Evolutionary conservation across 2,888 invertebrate genomes (phyloP), one percentile per base, ranked within the genome.

Genomic region (Agrochola circellaris): DNA sequence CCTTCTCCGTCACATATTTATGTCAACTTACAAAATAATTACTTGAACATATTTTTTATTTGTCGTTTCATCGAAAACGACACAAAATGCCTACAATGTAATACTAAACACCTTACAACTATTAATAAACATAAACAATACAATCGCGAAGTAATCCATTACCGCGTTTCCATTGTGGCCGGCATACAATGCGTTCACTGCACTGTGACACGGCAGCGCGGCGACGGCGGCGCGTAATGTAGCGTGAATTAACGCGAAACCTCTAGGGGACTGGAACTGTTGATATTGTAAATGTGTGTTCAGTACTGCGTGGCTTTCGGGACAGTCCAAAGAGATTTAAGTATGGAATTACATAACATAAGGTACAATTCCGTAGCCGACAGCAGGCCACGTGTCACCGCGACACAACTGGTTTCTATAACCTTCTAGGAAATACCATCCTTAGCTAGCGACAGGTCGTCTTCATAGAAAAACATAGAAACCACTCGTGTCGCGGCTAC

Each of bases 111-210:
- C 74, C 83, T 71, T 30, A 56, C 72, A 75, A 86, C 84, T 84
- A 75, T 84, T 79, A 79, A 84, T 84, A 84, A 83, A 85, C 73
- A 81, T 82, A 84, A 84, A 86, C 83, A 86, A 86, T 70, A 83
- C 83, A 84, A 84, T 86, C 79, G 66, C 84, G 48, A 83, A 89
- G 89, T 91, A 91, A 91, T 91, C 90, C 91, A 91, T 91, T 90
- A 90, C 84, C 75, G 79, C 62, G 84, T 66, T 76, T 75, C 79
- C 75, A 90, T 91, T 91, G 90, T 91, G 90, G 81, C 69, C 51
- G 73, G 80, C 54, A 71, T 90, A 91, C 91, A 91, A 91, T 91
- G 90, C 90, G 91, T 81, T 89, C 90, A 89, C 78, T 83, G 90
- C 90, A 90, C 89, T 87, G 90, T 90, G 79, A 88, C 86, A 85